phyloP scores from a whole-genome alignment of 2,888 invertebrate genomes.

The Ormyrus thymus region DNA sequence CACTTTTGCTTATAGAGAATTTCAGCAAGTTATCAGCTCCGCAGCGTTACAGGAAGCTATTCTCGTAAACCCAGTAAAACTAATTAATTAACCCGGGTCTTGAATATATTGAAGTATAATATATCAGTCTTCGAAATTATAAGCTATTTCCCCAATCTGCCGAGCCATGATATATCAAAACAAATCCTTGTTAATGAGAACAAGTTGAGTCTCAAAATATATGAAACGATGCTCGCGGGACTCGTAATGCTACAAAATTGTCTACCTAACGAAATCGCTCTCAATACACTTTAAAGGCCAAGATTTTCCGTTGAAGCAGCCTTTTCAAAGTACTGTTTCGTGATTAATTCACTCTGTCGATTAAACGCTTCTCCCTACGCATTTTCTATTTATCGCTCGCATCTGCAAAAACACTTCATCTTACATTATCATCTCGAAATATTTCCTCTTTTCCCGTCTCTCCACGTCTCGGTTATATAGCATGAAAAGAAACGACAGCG shows the following conservation, averaged over 20 bases:
- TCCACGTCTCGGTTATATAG: background rate
- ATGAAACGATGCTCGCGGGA: too few species aligned
- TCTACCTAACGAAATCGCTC: too few species aligned
- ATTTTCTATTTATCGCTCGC: slow-evolving; percentile 15
- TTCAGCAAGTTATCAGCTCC: slow-evolving; percentile 1
- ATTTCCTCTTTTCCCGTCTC: slow-evolving; percentile 9
- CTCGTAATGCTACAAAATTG: too few species aligned
- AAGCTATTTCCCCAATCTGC: too few species aligned
- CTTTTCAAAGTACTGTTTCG: too few species aligned
- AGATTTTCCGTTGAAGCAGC: too few species aligned
- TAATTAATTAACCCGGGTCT: slow-evolving; percentile 30
- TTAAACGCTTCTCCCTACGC: too few species aligned
- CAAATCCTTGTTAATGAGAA: too few species aligned
- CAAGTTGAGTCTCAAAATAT: too few species aligned
- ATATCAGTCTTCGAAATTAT: background rate
- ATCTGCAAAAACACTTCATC: slow-evolving; percentile 7
- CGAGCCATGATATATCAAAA: too few species aligned
- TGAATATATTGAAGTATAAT: slow-evolving; percentile 2
- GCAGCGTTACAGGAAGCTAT: background rate
- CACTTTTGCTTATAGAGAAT: slow-evolving; percentile 20
- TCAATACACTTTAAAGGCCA: too few species aligned
- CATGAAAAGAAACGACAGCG: slow-evolving; percentile 1
- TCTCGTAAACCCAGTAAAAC: background rate
- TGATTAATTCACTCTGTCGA: too few species aligned
- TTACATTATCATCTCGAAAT: slow-evolving; percentile 23